Conservation (phyloP, 2,113 vertebrate species). For the Romanogobio albipinnatus region DNA sequence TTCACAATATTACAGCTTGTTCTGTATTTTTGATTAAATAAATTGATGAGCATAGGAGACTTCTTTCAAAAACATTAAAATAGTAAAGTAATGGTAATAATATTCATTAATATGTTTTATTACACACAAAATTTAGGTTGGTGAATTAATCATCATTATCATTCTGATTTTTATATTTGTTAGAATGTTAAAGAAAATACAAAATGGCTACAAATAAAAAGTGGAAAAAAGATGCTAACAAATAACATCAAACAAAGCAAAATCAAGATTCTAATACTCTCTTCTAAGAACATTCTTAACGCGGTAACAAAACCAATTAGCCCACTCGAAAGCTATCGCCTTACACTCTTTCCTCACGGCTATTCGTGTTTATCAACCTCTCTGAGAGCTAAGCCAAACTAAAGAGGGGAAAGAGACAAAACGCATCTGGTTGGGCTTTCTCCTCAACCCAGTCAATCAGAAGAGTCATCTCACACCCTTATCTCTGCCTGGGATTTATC, state of each 20-base stretch:
- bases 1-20: no score
- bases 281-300: constrained; percentile 39
- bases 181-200: not conserved
- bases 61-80: no score
- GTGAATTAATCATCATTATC: no score
- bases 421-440: constrained; percentile 49
- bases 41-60: no score
- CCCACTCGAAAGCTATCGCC: constrained; percentile 12
- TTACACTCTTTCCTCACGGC: constrained; percentile 42
- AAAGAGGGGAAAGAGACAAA: constrained; percentile 37
- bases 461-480: constrained; percentile 1
- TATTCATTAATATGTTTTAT: no score
- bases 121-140: no score
- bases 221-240: not conserved
- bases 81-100: no score
- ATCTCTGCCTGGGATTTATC: constrained; percentile 21
- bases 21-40: no score
- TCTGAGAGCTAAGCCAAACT: constrained; percentile 22
- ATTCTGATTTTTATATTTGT: not conserved
- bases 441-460: not conserved
- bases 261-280: not conserved
- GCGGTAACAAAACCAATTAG: constrained; percentile 36
- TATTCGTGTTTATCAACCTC: constrained; percentile 10
- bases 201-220: not conserved
- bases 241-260: constrained; percentile 7